Base-by-base conservation (phyloP, 2,888 invertebrate genomes). In the Cactoblastis cactorum region DNA sequence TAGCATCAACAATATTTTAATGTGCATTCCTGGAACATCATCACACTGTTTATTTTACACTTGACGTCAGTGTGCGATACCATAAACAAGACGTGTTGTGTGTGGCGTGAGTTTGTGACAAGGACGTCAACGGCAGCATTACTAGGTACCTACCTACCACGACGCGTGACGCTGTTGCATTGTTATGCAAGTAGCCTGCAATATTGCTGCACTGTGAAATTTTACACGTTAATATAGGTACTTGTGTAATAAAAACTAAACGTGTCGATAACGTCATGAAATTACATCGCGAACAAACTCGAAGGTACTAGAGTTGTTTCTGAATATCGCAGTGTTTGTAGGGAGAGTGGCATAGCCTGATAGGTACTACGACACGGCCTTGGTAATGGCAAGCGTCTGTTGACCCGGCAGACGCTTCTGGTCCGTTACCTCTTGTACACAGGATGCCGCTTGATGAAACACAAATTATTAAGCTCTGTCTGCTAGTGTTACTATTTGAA, bases 321-420 rank as follows among this genome's bases (percentile, higher is more conserved):
- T 14, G 12, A 8, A 3, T 17, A 11, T 17, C 17, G 37, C n/a
- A n/a, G 37, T 1, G 11, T 37, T 17, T 1, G 8, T 2, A 37
- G 15, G 8, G 15, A 37, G 37, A 11, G 8, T 37, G 52, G 62
- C 68, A 66, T 56, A 57, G 65, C 58, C 70, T 65, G 69, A 74
- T 65, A 65, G 53, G 81, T 72, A 59, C 82, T 62, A 70, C 69
- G 81, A 81, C 80, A 77, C 77, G 80, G 62, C 83, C 84, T 82
- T 83, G 79, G 63, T 60, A 63, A 59, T 83, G 79, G 63, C 59
- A 63, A 59, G 79, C 77, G 79, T 74, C 51, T 80, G 73, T 85
- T 85, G 84, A 86, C 81, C 83, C 79, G 83, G 82, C 78, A 62
- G 57, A 69, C 83, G 79, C 64, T 66, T 62, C 63, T 66, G 62